A percentile compares a stretch with the other conserved stretches of the same genome.
These are phyloP conservation scores for Meloe dianella DNA, from an alignment of 2,888 invertebrate species.

Conservation along the genomic window DNA sequence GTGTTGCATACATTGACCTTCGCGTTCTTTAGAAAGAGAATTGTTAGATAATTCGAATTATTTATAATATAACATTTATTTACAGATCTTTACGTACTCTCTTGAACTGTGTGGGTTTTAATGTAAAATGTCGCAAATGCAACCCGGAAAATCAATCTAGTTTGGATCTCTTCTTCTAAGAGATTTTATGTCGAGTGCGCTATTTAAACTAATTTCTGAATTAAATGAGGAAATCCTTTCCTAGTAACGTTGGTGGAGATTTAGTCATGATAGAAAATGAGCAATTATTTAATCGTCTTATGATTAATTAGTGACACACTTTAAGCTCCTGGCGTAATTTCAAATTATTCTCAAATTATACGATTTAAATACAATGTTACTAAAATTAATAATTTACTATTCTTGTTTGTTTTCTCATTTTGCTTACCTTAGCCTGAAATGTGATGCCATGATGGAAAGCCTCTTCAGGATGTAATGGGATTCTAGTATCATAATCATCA, in stretches of 20 bases:
- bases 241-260: neutral
- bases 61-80: constrained; percentile 20
- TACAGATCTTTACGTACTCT: neutral
- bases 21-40: constrained; percentile 26
- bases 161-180: neutral
- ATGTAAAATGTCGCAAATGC: too few relatives aligned
- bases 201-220: neutral
- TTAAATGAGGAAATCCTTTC: neutral
- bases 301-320: constrained; percentile 1
- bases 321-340: constrained; percentile 19
- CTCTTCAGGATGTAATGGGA: constrained; percentile 96
- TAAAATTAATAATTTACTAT: neutral
- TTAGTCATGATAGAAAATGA: neutral
- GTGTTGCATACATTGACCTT: constrained; percentile 24
- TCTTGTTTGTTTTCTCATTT: neutral
- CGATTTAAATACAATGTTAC: neutral
- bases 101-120: too few relatives aligned
- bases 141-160: neutral
- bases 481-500: constrained; percentile 94
- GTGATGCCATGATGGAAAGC: constrained; percentile 96
- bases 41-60: constrained; percentile 18
- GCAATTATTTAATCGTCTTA: constrained; percentile 1
- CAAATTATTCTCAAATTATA: constrained; percentile 20
- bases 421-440: constrained; percentile 95
- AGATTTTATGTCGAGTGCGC: too few relatives aligned